These are phyloP conservation scores for Heloderma charlesbogerti DNA, from an alignment of 2,113 vertebrate species.

Conservation along the genomic window DNA sequence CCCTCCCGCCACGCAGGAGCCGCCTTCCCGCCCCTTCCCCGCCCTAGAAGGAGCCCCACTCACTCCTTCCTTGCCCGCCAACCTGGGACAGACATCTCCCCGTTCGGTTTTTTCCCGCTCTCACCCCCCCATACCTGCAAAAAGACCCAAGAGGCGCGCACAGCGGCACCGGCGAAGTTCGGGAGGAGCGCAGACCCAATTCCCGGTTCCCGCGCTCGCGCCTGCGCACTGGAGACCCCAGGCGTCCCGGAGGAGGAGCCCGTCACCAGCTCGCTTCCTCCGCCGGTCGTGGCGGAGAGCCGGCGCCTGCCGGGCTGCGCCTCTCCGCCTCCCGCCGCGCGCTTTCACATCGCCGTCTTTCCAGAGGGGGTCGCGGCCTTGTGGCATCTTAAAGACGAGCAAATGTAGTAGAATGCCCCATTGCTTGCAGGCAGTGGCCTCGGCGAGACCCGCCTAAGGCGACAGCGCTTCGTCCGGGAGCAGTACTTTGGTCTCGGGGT, in stretches of 20 bases:
- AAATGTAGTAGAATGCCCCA: no score
- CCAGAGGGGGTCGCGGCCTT: no score
- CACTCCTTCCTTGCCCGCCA: neutral
- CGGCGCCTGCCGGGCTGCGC: neutral
- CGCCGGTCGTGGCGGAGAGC: rapidly evolving
- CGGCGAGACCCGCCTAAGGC: no score
- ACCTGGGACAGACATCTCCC: neutral
- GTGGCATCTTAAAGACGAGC: no score
- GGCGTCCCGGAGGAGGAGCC: neutral
- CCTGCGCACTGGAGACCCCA: neutral
- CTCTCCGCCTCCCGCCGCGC: no score
- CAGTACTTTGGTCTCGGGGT: no score
- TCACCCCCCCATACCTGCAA: conserved; percentile 8
- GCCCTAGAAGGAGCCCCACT: neutral
- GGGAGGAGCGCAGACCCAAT: neutral
- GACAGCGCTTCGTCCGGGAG: no score
- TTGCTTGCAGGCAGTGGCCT: no score
- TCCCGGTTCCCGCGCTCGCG: conserved; percentile 25
- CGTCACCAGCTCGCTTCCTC: rapidly evolving
- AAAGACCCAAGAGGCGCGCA: neutral
- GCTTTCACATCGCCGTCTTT: no score
- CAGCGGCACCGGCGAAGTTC: neutral
- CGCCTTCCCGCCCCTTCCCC: neutral
- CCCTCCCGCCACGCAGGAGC: neutral
- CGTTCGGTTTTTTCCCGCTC: neutral